Percentiles rank a stretch among this genome's conserved stretches.
Conservation (phyloP, 2,888 invertebrate species). For the Tanytarsus gracilentus region DNA sequence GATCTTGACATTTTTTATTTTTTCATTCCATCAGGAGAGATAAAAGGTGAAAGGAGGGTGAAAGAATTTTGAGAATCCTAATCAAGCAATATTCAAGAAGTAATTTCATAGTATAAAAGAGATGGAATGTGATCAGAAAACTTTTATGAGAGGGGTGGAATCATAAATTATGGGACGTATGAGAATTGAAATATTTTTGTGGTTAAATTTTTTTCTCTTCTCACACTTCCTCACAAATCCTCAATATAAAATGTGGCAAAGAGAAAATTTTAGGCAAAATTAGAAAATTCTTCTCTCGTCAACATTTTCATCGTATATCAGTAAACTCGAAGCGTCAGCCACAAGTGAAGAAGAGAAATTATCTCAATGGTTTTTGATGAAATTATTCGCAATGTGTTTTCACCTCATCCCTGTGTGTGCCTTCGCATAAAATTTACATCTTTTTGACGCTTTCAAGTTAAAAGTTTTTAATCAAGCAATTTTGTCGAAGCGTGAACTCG, state of each 20-base stretch:
- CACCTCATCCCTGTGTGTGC: neutral
- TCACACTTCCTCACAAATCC: neutral
- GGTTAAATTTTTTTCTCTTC: neutral
- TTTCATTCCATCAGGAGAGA: neutral
- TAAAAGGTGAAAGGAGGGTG: neutral
- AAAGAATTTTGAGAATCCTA: neutral
- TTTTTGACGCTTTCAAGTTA: no score
- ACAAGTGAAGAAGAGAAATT: neutral
- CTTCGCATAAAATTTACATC: neutral
- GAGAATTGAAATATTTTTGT: neutral
- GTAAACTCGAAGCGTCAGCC: no score
- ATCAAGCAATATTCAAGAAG: neutral
- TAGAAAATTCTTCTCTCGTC: no score
- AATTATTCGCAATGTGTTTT: slow-evolving; percentile 1
- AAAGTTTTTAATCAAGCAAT: neutral
- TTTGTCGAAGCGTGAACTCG: no score
- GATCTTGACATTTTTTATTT: neutral
- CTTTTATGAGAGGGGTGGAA: no score
- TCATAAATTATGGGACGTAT: no score
- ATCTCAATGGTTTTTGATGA: slow-evolving; percentile 5
- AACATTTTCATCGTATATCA: no score
- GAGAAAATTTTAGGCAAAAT: no score
- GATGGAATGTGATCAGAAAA: neutral
- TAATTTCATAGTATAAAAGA: neutral
- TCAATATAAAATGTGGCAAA: no score